Conservation (phyloP, 2,113 vertebrate genomes). For the Alethe castanea region DNA sequence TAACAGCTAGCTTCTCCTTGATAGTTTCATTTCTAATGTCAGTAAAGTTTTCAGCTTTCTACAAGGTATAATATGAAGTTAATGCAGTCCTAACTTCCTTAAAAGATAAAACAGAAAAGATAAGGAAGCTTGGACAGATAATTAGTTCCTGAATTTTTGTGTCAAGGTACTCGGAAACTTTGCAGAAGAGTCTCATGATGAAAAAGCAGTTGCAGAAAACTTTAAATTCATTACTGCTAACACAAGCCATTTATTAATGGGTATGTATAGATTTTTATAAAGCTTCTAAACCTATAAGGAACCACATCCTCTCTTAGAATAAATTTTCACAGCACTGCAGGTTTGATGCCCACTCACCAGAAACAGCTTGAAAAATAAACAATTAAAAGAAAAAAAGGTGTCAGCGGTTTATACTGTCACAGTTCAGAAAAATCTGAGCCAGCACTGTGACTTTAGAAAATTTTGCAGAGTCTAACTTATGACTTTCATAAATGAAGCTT, state of each 20-base stretch:
- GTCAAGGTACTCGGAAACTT: not conserved
- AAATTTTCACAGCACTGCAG: slow-evolving; percentile 27
- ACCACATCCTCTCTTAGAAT: not conserved
- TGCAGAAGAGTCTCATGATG: not conserved
- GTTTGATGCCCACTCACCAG: slow-evolving; percentile 49
- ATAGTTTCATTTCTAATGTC: not conserved
- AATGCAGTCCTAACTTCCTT: not conserved
- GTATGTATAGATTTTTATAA: slow-evolving; percentile 25
- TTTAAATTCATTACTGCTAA: slow-evolving; percentile 52
- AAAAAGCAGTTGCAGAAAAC: slow-evolving; percentile 25
- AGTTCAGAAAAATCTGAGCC: slow-evolving; percentile 43
- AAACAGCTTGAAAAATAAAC: slow-evolving; percentile 47
- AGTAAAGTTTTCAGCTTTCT: not conserved
- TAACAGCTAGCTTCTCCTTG: not conserved
- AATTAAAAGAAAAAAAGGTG: slow-evolving; percentile 39
- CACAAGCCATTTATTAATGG: slow-evolving; percentile 38
- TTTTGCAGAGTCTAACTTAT: slow-evolving; percentile 27
- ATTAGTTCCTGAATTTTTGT: not conserved
- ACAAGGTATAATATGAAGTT: not conserved
- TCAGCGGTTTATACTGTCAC: slow-evolving; percentile 34
- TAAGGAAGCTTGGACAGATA: not conserved
- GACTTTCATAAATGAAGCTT: slow-evolving; percentile 39
- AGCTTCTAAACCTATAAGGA: slow-evolving; percentile 24
- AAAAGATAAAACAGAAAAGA: not conserved
- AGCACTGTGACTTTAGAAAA: slow-evolving; percentile 45